Evolutionary conservation across 2,113 vertebrate genomes (phyloP).

Genomic region (Xenopus borealis): DNA sequence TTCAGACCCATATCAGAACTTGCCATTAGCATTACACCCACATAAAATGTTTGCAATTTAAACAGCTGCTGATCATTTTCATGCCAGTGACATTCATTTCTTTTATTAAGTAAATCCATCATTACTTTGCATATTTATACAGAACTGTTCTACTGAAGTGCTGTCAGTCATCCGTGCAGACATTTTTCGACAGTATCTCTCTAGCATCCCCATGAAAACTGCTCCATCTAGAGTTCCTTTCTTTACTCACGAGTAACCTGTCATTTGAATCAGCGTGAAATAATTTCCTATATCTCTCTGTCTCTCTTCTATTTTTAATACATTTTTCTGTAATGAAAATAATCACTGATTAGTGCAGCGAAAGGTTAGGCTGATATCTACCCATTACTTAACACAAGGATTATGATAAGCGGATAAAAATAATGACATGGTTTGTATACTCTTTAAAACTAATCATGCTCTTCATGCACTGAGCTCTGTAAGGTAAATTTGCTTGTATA

Average conservation of each 20-base stretch:
- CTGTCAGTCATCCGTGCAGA: slow-evolving; percentile 44
- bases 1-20: slow-evolving; percentile 17
- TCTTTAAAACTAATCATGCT: slow-evolving; percentile 20
- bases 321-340: slow-evolving; percentile 25
- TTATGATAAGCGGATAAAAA: slow-evolving; percentile 21
- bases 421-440: slow-evolving; percentile 10
- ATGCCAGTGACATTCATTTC: slow-evolving; percentile 5
- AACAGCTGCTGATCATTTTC: slow-evolving; percentile 38
- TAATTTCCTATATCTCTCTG: background rate
- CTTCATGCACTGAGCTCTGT: slow-evolving; percentile 25
- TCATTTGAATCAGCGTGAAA: slow-evolving; percentile 8
- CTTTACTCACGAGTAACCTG: slow-evolving; percentile 45
- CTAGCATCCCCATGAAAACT: slow-evolving; percentile 58
- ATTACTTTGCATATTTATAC: slow-evolving; percentile 43
- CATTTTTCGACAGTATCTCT: background rate
- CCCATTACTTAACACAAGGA: slow-evolving; percentile 9
- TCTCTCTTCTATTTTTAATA: too few species aligned
- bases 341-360: slow-evolving; percentile 6
- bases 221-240: slow-evolving; percentile 67
- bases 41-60: slow-evolving; percentile 39
- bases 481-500: slow-evolving; percentile 1
- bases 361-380: slow-evolving; percentile 10
- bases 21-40: slow-evolving; percentile 33
- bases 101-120: slow-evolving; percentile 48
- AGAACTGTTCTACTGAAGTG: slow-evolving; percentile 37